phyloP scores from a whole-genome alignment of 1,140 invertebrate species.

The Kradibia gibbosae region DNA sequence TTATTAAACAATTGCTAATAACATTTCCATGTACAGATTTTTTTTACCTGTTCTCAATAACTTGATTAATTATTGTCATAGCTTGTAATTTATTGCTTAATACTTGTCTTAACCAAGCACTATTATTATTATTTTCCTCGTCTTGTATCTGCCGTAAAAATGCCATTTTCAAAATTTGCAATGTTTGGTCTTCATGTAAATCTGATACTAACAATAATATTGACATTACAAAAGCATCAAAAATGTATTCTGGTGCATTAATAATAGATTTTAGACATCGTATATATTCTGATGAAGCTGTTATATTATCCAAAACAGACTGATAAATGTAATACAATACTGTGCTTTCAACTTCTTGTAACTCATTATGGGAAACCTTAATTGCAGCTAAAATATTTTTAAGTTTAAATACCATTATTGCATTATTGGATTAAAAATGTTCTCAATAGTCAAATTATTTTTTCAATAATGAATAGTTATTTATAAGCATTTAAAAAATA shows the following conservation, averaged over 20 bases:
- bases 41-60: slow-evolving; percentile 73
- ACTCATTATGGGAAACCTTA: slow-evolving; percentile 59
- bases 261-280: slow-evolving; percentile 70
- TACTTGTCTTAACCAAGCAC: slow-evolving; percentile 73
- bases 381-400: slow-evolving; percentile 51
- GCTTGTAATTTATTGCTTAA: slow-evolving; percentile 62
- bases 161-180: slow-evolving; percentile 71
- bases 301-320: slow-evolving; percentile 68
- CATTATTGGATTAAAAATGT: no score
- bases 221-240: slow-evolving; percentile 75
- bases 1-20: slow-evolving; percentile 1
- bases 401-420: slow-evolving; percentile 10
- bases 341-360: slow-evolving; percentile 72
- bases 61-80: slow-evolving; percentile 67
- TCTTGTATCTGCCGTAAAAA: slow-evolving; percentile 70
- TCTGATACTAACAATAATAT: slow-evolving; percentile 71
- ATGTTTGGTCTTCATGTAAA: slow-evolving; percentile 72
- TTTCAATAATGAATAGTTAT: no score
- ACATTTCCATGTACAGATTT: no score
- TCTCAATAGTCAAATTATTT: no score
- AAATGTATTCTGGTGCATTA: slow-evolving; percentile 71
- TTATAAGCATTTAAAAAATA: no score
- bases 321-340: slow-evolving; percentile 75
- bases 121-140: slow-evolving; percentile 69
- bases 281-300: slow-evolving; percentile 73